Evolutionary conservation across 2,888 invertebrate genomes (phyloP).

Genomic region (Trissoscelio sp.): DNA sequence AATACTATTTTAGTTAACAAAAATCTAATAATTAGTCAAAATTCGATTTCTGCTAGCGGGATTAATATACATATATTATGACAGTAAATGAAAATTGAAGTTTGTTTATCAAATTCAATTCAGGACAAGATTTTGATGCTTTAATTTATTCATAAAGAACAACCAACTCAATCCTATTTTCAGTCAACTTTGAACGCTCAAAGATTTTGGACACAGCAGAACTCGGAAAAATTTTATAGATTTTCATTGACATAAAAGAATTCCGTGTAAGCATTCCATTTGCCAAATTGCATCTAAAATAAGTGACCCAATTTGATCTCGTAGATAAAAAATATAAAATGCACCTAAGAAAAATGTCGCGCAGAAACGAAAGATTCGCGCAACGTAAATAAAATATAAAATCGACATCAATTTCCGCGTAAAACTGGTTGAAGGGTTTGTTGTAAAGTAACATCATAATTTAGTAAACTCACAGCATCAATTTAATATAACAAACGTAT

Average conservation of each 20-base stretch:
- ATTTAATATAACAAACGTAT: no score
- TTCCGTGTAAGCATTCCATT: constrained; percentile 39
- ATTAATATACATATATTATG: no score
- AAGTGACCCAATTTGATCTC: constrained; percentile 42
- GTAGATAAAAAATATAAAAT: constrained; percentile 27
- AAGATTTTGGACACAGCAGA: constrained; percentile 1
- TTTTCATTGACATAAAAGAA: constrained; percentile 40
- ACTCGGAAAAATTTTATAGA: constrained; percentile 26
- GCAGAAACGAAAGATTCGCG: constrained; percentile 22
- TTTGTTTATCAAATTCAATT: no score
- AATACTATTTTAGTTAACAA: no score
- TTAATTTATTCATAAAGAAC: constrained; percentile 13
- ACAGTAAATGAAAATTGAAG: no score
- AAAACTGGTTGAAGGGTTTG: constrained; percentile 3
- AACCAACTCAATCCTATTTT: constrained; percentile 11
- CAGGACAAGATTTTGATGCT: no score
- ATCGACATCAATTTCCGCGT: constrained; percentile 16
- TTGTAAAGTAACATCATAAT: constrained; percentile 5
- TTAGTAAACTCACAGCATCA: neutral
- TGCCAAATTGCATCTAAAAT: constrained; percentile 43
- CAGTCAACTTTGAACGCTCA: neutral
- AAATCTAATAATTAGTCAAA: no score
- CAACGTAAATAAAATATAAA: constrained; percentile 32
- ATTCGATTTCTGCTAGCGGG: no score
- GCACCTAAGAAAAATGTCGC: constrained; percentile 28